Evolutionary conservation across 2,797 vertebrate genomes (phyloP), one percentile per base, ranked within the genome.

Genomic region (Lepus townsendii): DNA sequence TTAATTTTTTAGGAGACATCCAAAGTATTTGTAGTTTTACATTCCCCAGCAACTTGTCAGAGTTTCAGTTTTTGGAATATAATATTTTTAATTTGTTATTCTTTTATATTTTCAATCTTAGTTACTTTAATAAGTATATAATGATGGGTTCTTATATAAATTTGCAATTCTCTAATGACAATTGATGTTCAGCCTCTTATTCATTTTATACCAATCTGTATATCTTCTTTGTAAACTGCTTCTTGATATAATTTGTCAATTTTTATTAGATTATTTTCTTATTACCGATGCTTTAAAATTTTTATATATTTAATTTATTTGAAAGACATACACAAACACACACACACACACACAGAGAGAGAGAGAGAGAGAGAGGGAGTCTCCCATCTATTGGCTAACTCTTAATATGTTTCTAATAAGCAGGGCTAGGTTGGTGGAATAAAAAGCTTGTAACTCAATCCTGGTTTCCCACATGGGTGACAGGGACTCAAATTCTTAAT

Each of bases 71-170:
- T 24, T 6, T 60, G 24, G 27, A 79, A 75, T 24, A 47, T 68
- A 69, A 8, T 65, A 63, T 71, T 80, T 42, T 75, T 30, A 92
- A n/a, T 1, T 12, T 85, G 84, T 84, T 14, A 57, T 47, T 80
- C 35, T 68, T 52, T 65, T 73, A 22, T 30, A 71, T 71, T 72
- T 88, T 85, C 83, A 42, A 38, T 52, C 83, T 83, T 47, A 93
- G 26, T 52, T 17, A 35, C 2, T 80, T 92, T 17, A 30, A 26
- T 65, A 79, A 75, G 2, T 89, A 3, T 47, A 9, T 54, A 50
- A 47, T 47, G 42, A 47, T 42, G 7, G 42, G 42, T 42, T 42
- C 42, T 42, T 42, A 47, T 9, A 32, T 50, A 90, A 95, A 65
- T 50, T 10, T 63, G 5, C 8, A 72, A n/a, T 57, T 60, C 5